Evolutionary conservation across 2,888 invertebrate species (phyloP).

Genomic region (Carcina quercana): DNA sequence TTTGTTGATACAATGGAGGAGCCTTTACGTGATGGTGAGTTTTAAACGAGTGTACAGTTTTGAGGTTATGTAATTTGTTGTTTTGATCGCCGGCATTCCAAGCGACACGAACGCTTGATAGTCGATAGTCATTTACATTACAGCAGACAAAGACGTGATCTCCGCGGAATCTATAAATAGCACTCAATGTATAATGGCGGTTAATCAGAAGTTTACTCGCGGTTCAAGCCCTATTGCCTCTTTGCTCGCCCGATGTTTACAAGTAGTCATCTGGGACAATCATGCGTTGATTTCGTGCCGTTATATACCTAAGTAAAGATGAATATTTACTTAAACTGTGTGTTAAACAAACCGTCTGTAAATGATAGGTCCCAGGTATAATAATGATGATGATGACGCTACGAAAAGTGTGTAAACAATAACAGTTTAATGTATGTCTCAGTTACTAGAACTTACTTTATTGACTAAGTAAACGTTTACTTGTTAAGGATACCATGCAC

Average conservation of each 20-base stretch:
- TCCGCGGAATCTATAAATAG: slow-evolving; percentile 69
- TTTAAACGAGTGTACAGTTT: slow-evolving; percentile 12
- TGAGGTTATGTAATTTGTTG: slow-evolving; percentile 27
- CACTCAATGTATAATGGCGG: slow-evolving; percentile 54
- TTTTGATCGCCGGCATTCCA: slow-evolving; percentile 38
- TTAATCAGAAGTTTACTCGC: slow-evolving; percentile 64
- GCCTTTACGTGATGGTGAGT: slow-evolving; percentile 48
- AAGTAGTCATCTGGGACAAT: slow-evolving; percentile 20
- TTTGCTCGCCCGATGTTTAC: slow-evolving; percentile 27
- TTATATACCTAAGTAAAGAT: slow-evolving; percentile 7
- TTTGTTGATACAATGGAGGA: slow-evolving; percentile 48
- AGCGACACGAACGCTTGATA: slow-evolving; percentile 37
- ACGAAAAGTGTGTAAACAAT: too few species aligned
- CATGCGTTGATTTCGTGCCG: slow-evolving; percentile 33
- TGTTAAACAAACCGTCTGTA: slow-evolving; percentile 1
- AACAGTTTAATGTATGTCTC: too few species aligned
- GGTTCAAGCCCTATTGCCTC: slow-evolving; percentile 43
- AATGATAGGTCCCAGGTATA: not conserved
- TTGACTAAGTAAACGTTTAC: too few species aligned
- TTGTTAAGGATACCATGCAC: too few species aligned
- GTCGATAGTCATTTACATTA: slow-evolving; percentile 60
- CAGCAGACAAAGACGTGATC: slow-evolving; percentile 69
- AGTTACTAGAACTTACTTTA: too few species aligned
- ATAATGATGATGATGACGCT: slow-evolving; percentile 1
- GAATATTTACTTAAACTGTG: slow-evolving; percentile 3